Conservation (phyloP, 2,113 vertebrate genomes). For the Cyprinodon tularosa region DNA sequence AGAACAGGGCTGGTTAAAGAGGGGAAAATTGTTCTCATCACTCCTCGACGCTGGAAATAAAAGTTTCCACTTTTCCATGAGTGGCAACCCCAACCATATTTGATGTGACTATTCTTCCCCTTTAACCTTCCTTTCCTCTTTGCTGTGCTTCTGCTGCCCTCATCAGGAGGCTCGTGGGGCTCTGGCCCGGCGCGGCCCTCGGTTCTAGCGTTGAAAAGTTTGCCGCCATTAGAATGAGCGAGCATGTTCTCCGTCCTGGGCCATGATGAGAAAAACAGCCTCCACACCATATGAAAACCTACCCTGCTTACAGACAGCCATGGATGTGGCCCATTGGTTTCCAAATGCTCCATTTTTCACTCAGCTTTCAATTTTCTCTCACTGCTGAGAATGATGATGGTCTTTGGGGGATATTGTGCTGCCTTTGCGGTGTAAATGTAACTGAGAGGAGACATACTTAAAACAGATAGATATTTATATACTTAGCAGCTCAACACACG, state of each 20-base stretch:
- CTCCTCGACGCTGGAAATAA: slow-evolving; percentile 24
- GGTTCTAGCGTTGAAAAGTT: slow-evolving; percentile 60
- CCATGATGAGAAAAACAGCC: slow-evolving; percentile 70
- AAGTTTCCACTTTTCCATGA: slow-evolving; percentile 53
- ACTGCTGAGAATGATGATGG: slow-evolving; percentile 12
- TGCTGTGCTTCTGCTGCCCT: slow-evolving; percentile 63
- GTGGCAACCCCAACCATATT: slow-evolving; percentile 38
- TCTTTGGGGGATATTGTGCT: slow-evolving; percentile 38
- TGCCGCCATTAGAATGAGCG: slow-evolving; percentile 58
- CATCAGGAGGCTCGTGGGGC: slow-evolving; percentile 60
- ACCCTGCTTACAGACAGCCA: slow-evolving; percentile 34
- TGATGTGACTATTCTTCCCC: slow-evolving; percentile 32
- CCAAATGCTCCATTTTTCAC: slow-evolving; percentile 54
- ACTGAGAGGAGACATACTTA: not conserved
- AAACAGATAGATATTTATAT: not conserved
- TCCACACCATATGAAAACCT: slow-evolving; percentile 39
- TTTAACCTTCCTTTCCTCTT: not conserved
- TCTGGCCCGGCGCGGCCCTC: slow-evolving; percentile 34
- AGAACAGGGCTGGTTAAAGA: not conserved
- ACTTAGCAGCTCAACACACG: slow-evolving; percentile 1
- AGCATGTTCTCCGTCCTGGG: slow-evolving; percentile 61
- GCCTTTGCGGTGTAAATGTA: slow-evolving; percentile 5
- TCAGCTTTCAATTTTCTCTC: slow-evolving; percentile 66
- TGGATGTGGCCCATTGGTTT: slow-evolving; percentile 54
- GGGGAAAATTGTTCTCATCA: slow-evolving; percentile 50